phyloP scores from a whole-genome alignment of 2,888 invertebrate genomes.

The Dryocosmus kuriphilus region DNA sequence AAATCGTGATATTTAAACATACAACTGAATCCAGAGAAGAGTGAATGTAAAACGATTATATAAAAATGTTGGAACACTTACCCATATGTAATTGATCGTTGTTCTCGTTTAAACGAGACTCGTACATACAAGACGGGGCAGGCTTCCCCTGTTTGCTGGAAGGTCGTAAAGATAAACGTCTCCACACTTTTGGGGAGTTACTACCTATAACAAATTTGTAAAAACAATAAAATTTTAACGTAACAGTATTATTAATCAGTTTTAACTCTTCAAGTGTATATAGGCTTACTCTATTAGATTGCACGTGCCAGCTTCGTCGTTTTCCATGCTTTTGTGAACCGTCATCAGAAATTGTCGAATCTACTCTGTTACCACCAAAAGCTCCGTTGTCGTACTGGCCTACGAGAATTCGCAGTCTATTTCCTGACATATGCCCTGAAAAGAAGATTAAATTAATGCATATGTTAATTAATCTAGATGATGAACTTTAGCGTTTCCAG shows the following conservation, averaged over 20 bases:
- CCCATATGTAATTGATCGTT: conserved; percentile 72
- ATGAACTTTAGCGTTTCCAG: too few relatives aligned
- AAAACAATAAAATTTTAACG: neutral
- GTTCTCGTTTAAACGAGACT: conserved; percentile 73
- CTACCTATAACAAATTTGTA: conserved; percentile 78
- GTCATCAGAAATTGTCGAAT: conserved; percentile 71
- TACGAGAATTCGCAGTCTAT: conserved; percentile 92
- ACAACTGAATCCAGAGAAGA: too few relatives aligned
- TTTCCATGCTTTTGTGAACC: conserved; percentile 81
- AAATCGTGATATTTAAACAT: too few relatives aligned
- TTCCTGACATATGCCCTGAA: conserved; percentile 95
- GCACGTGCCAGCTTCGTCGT: conserved; percentile 84
- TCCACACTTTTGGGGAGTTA: conserved; percentile 86
- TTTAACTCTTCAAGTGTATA: neutral
- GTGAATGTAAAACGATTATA: neutral
- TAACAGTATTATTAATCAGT: neutral
- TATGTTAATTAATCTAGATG: neutral
- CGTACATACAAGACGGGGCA: conserved; percentile 72
- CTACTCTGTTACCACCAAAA: conserved; percentile 76
- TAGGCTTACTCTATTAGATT: conserved; percentile 83
- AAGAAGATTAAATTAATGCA: conserved; percentile 15
- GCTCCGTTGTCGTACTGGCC: conserved; percentile 89
- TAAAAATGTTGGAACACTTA: conserved; percentile 54
- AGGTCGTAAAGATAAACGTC: conserved; percentile 87
- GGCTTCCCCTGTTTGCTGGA: conserved; percentile 78